These are phyloP conservation scores for Rhegmatorhina hoffmannsi DNA, from an alignment of 2,113 vertebrate species.

Conservation along the genomic window DNA sequence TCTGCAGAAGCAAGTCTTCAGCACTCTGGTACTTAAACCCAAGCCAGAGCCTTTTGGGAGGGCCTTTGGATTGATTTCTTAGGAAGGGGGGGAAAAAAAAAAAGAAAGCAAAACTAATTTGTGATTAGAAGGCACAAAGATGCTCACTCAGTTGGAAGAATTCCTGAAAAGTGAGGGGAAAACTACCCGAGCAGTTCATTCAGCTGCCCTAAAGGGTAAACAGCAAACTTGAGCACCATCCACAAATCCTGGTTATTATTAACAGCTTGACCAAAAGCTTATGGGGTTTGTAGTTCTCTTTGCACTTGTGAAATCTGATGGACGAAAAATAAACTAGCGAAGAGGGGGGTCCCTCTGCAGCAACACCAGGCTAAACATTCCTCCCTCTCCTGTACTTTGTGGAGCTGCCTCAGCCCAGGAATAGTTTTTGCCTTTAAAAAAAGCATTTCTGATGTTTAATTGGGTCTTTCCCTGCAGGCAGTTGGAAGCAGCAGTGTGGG, in stretches of 20 bases:
- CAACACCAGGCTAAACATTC: not conserved
- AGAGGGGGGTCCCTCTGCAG: not conserved
- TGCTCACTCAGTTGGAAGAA: constrained; percentile 15
- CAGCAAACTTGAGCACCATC: not conserved
- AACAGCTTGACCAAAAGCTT: not conserved
- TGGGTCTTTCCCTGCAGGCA: not conserved
- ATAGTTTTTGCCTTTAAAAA: not conserved
- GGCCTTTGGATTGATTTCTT: not conserved
- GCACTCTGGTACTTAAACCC: not conserved
- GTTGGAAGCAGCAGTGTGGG: not conserved
- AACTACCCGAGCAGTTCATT: not conserved
- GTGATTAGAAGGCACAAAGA: constrained; percentile 43
- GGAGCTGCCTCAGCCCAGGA: not conserved
- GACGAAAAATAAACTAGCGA: not conserved
- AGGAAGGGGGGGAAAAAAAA: not conserved
- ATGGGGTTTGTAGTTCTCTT: not conserved
- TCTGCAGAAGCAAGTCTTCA: not conserved
- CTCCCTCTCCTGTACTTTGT: not conserved
- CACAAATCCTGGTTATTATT: not conserved
- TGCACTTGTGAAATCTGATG: not conserved
- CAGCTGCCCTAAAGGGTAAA: constrained; percentile 32
- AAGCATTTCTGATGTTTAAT: not conserved
- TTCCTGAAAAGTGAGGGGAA: constrained; percentile 16
- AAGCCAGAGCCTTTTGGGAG: not conserved
- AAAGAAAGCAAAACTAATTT: not conserved